phyloP scores from a whole-genome alignment of 2,888 invertebrate genomes.

The Synergus umbraculus region DNA sequence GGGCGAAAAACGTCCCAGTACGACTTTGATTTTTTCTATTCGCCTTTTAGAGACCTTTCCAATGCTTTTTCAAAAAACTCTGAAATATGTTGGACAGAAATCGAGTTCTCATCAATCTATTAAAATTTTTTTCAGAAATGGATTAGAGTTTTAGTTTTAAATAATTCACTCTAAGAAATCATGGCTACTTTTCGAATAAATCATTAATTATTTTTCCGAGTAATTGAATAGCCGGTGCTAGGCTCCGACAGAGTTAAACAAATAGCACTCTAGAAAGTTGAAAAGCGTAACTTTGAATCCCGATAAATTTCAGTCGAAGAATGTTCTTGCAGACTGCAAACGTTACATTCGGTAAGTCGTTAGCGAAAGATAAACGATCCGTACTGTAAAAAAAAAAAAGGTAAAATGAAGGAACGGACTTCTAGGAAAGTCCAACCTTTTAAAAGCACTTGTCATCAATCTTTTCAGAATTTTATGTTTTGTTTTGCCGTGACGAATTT shows the following conservation, averaged over 20 bases:
- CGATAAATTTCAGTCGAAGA: constrained; percentile 26
- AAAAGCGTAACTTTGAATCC: constrained; percentile 27
- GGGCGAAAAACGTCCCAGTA: neutral
- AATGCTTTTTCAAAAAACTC: too few relatives aligned
- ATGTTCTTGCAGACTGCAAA: constrained; percentile 19
- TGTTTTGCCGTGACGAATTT: constrained; percentile 1
- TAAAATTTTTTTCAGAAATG: too few relatives aligned
- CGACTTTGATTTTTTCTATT: neutral
- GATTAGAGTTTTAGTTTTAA: too few relatives aligned
- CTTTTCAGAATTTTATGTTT: constrained; percentile 23
- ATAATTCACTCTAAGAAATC: neutral
- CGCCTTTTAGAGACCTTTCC: neutral
- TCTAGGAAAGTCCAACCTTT: constrained; percentile 14
- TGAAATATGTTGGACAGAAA: too few relatives aligned
- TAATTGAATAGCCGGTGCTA: constrained; percentile 10
- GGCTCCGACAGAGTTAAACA: constrained; percentile 25
- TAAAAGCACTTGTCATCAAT: constrained; percentile 34
- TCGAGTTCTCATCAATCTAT: too few relatives aligned
- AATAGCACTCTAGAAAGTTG: constrained; percentile 26
- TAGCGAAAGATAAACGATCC: constrained; percentile 32
- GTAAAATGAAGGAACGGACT: constrained; percentile 28
- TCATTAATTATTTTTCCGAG: constrained; percentile 11
- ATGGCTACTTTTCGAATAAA: neutral
- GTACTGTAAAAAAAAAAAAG: constrained; percentile 2
- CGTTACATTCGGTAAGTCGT: constrained; percentile 26